Conservation (phyloP, 2,888 invertebrate genomes). For the Coleophora deauratella region DNA sequence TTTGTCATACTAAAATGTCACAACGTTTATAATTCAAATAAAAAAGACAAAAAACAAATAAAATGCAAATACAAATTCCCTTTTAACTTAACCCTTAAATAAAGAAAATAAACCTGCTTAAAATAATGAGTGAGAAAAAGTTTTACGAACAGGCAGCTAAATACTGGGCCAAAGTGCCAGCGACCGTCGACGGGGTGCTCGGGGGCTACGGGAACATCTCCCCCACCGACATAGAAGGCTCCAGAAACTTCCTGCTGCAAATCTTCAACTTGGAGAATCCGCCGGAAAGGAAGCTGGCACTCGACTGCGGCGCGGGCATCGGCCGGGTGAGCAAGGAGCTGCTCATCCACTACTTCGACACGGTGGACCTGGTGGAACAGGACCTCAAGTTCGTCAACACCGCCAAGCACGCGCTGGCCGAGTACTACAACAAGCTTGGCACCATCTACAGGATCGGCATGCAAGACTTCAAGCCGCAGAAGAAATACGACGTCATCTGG, state of each 20-base stretch:
- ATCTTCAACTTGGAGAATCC: conserved; percentile 49
- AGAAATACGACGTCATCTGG: conserved; percentile 95
- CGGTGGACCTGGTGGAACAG: conserved; percentile 94
- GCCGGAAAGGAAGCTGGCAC: conserved; percentile 77
- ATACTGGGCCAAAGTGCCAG: conserved; percentile 91
- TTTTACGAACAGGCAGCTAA: conserved; percentile 84
- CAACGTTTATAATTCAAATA: not conserved
- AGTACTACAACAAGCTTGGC: conserved; percentile 74
- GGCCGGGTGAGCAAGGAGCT: conserved; percentile 93
- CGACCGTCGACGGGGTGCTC: conserved; percentile 94
- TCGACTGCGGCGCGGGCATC: conserved; percentile 98
- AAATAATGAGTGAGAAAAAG: conserved; percentile 31
- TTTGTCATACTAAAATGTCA: too few relatives aligned
- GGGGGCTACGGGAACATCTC: conserved; percentile 94
- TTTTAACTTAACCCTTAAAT: not conserved
- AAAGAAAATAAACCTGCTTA: conserved; percentile 1
- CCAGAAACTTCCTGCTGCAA: conserved; percentile 81
- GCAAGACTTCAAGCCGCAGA: conserved; percentile 87
- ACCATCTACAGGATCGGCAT: conserved; percentile 81
- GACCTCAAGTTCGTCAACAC: conserved; percentile 86
- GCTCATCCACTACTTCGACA: conserved; percentile 84
- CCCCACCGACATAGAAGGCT: conserved; percentile 89
- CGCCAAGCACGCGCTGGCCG: conserved; percentile 71
- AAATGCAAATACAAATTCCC: not conserved
- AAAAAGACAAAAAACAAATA: not conserved